Evolutionary conservation across 1,140 invertebrate genomes (phyloP), one percentile per base, ranked within the genome.

Genomic region (Luehdorfia chinensis): DNA sequence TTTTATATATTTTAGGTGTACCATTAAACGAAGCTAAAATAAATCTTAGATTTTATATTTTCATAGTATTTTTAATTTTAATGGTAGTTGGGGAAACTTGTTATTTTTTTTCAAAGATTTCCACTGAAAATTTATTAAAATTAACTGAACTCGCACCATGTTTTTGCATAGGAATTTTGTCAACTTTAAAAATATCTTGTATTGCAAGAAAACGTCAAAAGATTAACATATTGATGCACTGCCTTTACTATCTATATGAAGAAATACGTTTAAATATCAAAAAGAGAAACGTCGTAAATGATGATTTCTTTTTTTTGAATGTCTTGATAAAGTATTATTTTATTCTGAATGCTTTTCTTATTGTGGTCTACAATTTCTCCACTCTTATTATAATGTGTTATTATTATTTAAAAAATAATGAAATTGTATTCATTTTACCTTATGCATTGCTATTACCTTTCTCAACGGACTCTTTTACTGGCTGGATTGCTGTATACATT

Each of bases 301-400:
- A 41, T 8, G 54, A 80, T 16, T 52, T 77, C 6, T 33, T 55
- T 6, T 47, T 68, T 19, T 21, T 77, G 0, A 72, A 66, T 23
- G 34, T 27, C 4, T 48, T 79, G 2, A 64, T 59, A 0, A 75
- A 75, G 28, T 72, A 71, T 52, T 80, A 74, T 31, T 70, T 75
- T 30, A 36, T 80, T 32, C 32, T 80, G 8, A 80, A 80, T 21
- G 46, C 28, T 8, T 43, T 66, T 11, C 55, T 80, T 2, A 74
- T 80, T 28, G 59, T 46, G 2, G 60, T 75, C 11, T 80, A 80
- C 34, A 80, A 76, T 45, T 80, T 77, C 64, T 71, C 66, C 0
- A 49, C 67, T 6, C 47, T 61, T 1, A 4, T 71, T 15, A 49
- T 72, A 4, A 72, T 75, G 9, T 36, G 53, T 1, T 74, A 67